phyloP scores from a whole-genome alignment of 2,888 invertebrate genomes.

The Meghimatium bilineatum region DNA sequence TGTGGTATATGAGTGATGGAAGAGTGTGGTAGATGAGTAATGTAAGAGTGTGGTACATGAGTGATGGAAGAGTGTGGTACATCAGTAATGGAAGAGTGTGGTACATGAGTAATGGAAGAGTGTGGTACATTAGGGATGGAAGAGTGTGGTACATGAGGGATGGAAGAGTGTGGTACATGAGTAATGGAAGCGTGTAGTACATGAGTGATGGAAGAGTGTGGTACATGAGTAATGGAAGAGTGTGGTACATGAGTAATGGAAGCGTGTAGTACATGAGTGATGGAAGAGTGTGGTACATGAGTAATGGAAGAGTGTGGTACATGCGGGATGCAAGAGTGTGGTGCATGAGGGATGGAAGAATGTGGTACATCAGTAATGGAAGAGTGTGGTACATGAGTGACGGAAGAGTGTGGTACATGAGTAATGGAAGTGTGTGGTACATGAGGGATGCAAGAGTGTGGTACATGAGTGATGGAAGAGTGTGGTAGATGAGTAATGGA shows the following conservation, averaged over 20 bases:
- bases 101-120: background rate
- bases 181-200: background rate
- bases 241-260: background rate
- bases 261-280: background rate
- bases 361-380: background rate
- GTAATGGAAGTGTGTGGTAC: background rate
- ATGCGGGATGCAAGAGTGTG: constrained; percentile 6
- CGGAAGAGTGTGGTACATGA: background rate
- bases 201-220: background rate
- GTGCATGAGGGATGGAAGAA: background rate
- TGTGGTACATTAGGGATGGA: background rate
- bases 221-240: background rate
- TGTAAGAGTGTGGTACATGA: constrained; percentile 3
- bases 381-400: constrained; percentile 10
- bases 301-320: background rate
- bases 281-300: background rate
- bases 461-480: background rate
- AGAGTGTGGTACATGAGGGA: background rate
- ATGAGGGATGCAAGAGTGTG: constrained; percentile 1
- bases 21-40: background rate
- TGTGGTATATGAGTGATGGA: background rate
- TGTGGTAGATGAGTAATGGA: background rate
- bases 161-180: background rate
- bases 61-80: background rate
- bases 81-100: background rate